Conservation (phyloP, 2,113 vertebrate genomes). For the Chaetorhynchus papuensis region DNA sequence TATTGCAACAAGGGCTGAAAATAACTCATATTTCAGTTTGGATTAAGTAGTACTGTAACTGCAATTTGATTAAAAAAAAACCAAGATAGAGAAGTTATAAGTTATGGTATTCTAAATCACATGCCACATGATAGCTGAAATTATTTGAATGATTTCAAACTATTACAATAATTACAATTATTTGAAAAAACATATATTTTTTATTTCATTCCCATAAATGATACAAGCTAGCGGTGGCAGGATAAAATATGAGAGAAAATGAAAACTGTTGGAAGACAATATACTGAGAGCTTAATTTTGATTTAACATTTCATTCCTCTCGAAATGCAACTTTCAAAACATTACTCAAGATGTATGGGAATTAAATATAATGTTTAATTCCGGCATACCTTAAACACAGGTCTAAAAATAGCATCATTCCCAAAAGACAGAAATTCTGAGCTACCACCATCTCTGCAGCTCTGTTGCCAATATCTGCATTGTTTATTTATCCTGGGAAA, state of each 20-base stretch:
- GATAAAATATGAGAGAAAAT: not conserved
- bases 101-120: not conserved
- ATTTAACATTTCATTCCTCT: not conserved
- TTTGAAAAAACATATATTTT: not conserved
- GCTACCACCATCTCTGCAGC: not conserved
- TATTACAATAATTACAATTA: not conserved
- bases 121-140: not conserved
- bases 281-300: not conserved
- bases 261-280: not conserved
- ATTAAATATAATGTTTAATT: not conserved
- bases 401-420: not conserved
- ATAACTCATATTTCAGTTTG: not conserved
- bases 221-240: not conserved
- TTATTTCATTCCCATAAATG: too few relatives aligned
- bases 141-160: not conserved
- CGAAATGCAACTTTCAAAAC: not conserved
- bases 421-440: not conserved
- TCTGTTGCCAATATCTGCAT: not conserved
- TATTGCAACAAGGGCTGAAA: not conserved
- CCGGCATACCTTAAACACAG: not conserved
- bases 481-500: not conserved
- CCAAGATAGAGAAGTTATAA: not conserved
- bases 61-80: not conserved
- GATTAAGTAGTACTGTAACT: not conserved
- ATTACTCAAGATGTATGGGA: not conserved